Conservation (phyloP, 2,888 invertebrate species). For the Torymus aiolomorphi region DNA sequence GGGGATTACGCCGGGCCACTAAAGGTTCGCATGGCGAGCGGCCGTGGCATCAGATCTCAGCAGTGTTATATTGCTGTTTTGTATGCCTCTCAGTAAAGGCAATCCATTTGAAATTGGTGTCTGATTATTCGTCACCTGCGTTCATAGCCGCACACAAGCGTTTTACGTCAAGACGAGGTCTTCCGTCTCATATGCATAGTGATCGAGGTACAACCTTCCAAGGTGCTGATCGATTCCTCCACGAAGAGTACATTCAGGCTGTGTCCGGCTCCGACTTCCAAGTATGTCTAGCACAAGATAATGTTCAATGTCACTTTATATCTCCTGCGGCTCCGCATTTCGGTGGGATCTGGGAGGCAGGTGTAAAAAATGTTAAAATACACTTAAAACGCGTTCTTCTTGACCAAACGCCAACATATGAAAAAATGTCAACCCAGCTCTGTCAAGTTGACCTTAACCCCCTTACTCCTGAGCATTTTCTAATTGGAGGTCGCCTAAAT, state of each 20-base stretch:
- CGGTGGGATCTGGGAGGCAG: too few species aligned
- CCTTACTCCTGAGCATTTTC: too few species aligned
- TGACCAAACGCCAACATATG: too few species aligned
- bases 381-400: too few species aligned
- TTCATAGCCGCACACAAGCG: neutral
- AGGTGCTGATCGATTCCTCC: neutral
- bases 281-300: neutral
- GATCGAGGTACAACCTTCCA: neutral
- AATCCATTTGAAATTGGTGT: neutral
- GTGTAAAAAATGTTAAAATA: too few species aligned
- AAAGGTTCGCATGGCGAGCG: neutral
- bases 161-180: neutral
- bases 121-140: neutral
- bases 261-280: neutral
- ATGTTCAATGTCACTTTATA: neutral
- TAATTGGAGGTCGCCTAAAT: too few species aligned
- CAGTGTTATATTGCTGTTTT: neutral
- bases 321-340: neutral
- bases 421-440: too few species aligned
- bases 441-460: too few species aligned
- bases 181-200: neutral
- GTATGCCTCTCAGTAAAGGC: neutral
- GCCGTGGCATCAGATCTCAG: too few species aligned
- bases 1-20: neutral
- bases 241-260: neutral